Evolutionary conservation across 92 coral and sea anemone genomes (phyloP).

Genomic region (Porites divaricata): DNA sequence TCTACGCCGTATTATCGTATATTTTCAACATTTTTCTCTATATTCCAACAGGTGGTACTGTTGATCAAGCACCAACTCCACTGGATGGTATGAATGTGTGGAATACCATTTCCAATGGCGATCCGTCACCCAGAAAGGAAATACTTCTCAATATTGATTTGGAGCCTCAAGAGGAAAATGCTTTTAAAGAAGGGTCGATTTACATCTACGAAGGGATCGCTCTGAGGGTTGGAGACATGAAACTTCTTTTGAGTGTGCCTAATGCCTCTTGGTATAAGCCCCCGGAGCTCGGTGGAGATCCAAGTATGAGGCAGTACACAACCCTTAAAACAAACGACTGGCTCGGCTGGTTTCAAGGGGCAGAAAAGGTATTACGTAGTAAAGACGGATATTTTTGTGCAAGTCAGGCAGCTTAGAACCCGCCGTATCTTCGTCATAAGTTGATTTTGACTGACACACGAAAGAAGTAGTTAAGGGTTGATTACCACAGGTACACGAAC

Average conservation of each 20-base stretch:
- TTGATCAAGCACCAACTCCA: slow-evolving; percentile 9
- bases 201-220: slow-evolving; percentile 51
- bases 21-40: not conserved
- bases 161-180: not conserved
- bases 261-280: slow-evolving; percentile 47
- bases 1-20: not conserved
- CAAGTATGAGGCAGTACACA: slow-evolving; percentile 4
- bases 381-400: no score
- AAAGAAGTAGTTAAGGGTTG: no score
- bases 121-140: slow-evolving; percentile 52
- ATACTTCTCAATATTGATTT: slow-evolving; percentile 64
- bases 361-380: not conserved
- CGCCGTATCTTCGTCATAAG: no score
- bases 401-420: no score
- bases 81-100: slow-evolving; percentile 69
- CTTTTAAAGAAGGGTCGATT: not conserved
- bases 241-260: slow-evolving; percentile 38
- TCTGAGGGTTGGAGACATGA: slow-evolving; percentile 55
- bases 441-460: no score
- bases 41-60: slow-evolving; percentile 41
- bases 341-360: not conserved
- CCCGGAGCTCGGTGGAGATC: slow-evolving; percentile 44
- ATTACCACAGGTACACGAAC: no score
- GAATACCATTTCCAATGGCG: slow-evolving; percentile 58
- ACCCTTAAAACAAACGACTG: not conserved